Evolutionary conservation across 2,888 invertebrate species (phyloP), one percentile per base, ranked within the genome.

Genomic region (Busseola fusca): DNA sequence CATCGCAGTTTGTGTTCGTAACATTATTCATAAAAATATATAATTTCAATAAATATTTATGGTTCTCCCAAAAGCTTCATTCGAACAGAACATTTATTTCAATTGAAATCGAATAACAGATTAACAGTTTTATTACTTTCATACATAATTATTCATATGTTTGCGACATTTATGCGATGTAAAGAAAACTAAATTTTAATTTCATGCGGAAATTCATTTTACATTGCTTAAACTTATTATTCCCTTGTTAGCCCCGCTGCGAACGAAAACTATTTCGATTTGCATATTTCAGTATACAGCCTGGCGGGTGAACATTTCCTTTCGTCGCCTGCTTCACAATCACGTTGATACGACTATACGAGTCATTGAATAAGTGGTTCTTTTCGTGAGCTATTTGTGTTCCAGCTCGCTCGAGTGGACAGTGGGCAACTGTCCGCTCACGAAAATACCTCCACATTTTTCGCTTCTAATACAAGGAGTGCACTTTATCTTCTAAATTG

Each of bases 201-300:
- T 65, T 25, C 0, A 58, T 37, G 56, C 34, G 5, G 18, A 57
- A 60, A 64, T 68, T 62, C 27, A 27, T 62, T 77, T 45, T 16
- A 62, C 64, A 45, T 59, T 16, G 18, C 27, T 63, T 18, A 48
- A 56, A 59, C 52, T 67, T 72, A 78, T 64, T 37, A 78, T 54
- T 78, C 54, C 62, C 42, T 75, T 50, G 65, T 63, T 65, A 58
- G 52, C 40, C 18, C 16, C 58, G 34, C 57, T 65, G 25, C 45
- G 40, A 62, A 74, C 69, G 34, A 58, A 56, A 70, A 70, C 71
- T 76, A 71, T 75, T 62, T 45, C n/a, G 30, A 45, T 59, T 80
- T 70, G 65, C 45, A 64, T 71, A 70, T 70, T 78, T 57, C n/a
- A 58, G 80, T 50, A 48, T 42, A 54, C 48, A 56, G 62, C 37